Evolutionary conservation across 2,113 vertebrate genomes (phyloP).

Genomic region (Elachura formosa): DNA sequence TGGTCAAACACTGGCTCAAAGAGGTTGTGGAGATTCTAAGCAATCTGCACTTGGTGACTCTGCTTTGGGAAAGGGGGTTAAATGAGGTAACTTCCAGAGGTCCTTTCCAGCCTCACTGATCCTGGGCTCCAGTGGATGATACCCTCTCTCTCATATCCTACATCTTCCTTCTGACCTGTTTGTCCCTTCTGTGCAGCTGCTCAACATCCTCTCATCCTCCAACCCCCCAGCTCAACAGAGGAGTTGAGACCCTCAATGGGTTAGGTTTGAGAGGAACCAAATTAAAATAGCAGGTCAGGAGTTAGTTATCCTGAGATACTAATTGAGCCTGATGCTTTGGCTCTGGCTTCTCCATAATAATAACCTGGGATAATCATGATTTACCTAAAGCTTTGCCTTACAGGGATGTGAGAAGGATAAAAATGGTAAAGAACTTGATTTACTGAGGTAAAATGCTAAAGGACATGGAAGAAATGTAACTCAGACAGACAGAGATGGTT

Average conservation of each 20-base stretch:
- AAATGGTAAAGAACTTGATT: background rate
- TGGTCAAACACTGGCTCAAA: background rate
- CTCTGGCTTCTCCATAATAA: background rate
- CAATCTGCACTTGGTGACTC: background rate
- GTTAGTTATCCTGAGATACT: background rate
- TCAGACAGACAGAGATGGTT: background rate
- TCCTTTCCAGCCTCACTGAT: background rate
- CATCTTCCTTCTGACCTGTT: background rate
- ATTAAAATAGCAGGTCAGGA: background rate
- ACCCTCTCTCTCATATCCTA: background rate
- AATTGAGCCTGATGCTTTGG: background rate
- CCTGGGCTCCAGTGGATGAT: background rate
- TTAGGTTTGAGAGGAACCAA: background rate
- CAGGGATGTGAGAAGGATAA: background rate
- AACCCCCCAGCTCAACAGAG: background rate
- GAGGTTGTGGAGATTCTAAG: background rate
- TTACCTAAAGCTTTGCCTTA: background rate
- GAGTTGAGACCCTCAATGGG: background rate
- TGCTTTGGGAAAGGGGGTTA: background rate
- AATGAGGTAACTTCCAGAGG: background rate
- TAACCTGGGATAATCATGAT: background rate
- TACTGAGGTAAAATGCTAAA: background rate
- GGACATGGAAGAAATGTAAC: background rate
- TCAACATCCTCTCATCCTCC: background rate
- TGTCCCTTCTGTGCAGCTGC: background rate